Percentiles rank a stretch among this genome's conserved stretches.
These are phyloP conservation scores for Pelochelys cantorii DNA, from an alignment of 2,797 vertebrate genomes.

Conservation along the genomic window DNA sequence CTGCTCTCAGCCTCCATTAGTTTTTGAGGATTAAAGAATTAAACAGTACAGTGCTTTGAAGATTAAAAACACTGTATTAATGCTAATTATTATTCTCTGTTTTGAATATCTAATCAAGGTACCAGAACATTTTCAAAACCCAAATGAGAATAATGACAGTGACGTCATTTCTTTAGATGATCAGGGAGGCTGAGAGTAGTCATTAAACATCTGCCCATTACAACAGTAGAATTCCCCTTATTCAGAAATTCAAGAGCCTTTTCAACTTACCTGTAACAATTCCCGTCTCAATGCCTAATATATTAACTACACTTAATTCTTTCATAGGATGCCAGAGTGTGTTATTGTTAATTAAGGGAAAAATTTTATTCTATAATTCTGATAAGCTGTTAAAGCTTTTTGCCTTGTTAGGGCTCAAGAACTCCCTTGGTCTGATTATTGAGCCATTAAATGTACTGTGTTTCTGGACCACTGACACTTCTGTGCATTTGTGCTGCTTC, in stretches of 20 bases:
- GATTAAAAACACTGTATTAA: background rate
- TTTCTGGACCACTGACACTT: constrained; percentile 40
- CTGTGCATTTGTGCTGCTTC: constrained; percentile 23
- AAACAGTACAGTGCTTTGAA: background rate
- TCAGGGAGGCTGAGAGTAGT: background rate
- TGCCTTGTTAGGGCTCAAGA: background rate
- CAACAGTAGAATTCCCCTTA: background rate
- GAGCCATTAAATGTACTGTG: constrained; percentile 23
- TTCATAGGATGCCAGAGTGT: background rate
- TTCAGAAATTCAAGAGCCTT: background rate
- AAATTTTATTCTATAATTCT: constrained; percentile 21
- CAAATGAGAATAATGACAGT: rapidly evolving
- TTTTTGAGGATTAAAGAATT: background rate
- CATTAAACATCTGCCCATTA: rapidly evolving
- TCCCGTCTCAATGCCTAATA: background rate
- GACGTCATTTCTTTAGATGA: rapidly evolving
- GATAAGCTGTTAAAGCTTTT: constrained; percentile 29
- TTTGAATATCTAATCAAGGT: background rate
- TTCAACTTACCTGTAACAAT: background rate
- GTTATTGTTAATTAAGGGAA: background rate
- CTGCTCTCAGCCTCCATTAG: background rate
- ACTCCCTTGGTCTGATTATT: background rate
- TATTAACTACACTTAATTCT: background rate
- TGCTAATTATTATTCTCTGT: background rate
- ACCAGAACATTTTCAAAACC: background rate